Base-by-base conservation (phyloP, 2,113 vertebrate genomes). In the Xiphophorus couchianus region DNA sequence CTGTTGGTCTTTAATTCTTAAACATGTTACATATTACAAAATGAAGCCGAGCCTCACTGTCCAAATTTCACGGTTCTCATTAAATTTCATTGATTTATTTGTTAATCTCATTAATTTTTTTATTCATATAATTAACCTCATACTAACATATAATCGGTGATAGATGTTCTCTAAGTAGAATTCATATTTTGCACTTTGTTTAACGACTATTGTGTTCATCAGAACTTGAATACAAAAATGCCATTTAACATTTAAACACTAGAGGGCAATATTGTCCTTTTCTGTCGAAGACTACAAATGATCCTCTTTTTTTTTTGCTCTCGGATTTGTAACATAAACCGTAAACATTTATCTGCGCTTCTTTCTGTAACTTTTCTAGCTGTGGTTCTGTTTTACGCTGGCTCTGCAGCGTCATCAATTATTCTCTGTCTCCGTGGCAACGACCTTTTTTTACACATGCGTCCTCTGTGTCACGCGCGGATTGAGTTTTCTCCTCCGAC, bases 361-460 rank as follows among this genome's bases (percentile, higher is more conserved):
- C 11, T 61, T 9, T 65, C 14, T 22, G 25, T n/a, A n/a, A n/a
- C 66, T 69, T 58, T 54, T 62, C 12, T 48, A 39, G n/a, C 48
- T 19, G 14, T 48, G 17, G 44, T 48, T 48, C 5, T 2, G 1
- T 27, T 11, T 74, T 33, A 17, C 14, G 7, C 67, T 62, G 60
- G 27, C 7, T 73, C 71, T 78, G 44, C 28, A 25, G 60, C 28
- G 61, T n/a, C 71, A 62, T 76, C 66, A 67, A 37, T 80, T 78
- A 88, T 84, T 88, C 68, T 70, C 27, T 28, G 60, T 77, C 54
- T 73, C 70, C 77, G 83, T 86, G 84, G 71, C 63, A 86, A 90
- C 80, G 54, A 73, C 1, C 27, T 39, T 30, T 74, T 19, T 19
- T 33, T 14, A 51, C 6, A 37, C 30, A 65, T 25, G 60, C 78